Evolutionary conservation across 1,140 invertebrate genomes (phyloP), one percentile per base, ranked within the genome.

Genomic region (Ceratina calcarata): DNA sequence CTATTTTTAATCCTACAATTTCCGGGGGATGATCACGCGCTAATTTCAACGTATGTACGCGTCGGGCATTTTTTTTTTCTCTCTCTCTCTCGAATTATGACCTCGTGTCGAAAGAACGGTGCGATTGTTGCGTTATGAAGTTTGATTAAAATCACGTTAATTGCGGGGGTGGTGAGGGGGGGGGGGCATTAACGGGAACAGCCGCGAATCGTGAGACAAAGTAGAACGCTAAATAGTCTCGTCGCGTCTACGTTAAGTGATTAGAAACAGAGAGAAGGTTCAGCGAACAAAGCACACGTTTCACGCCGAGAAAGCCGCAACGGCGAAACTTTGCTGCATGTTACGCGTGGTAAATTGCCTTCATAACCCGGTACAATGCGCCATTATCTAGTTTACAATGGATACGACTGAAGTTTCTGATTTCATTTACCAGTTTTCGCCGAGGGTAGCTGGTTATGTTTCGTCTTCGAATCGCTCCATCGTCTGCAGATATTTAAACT

Each of bases 271-370:
- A 51, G 75, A 32, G 32, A 37, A 66, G n/a, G 51, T 32, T 37
- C 58, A 82, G 24, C 45, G 81, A 75, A 84, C 71, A 83, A 83
- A 84, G 81, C 45, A 60, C 53, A 64, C 16, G 69, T 66, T 64
- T 75, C 82, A 60, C 61, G 61, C 18, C 57, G 66, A 57, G 72
- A 61, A 79, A 64, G 49, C 24, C 75, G 37, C 66, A 24, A 22
- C 55, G 60, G 51, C 55, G 76, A 62, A 84, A 84, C 81, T 84
- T 84, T 22, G 76, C 57, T 73, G 81, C 80, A 64, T 37, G 71
- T 80, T 80, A 80, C 83, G 62, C 61, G 53, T 57, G 81, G 61
- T 84, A 83, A 84, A 84, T 83, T 84, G 76, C 70, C 66, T 79
- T 83, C 72, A 75, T 82, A 80, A 83, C 37, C 61, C 57, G 53